Percentiles rank a stretch among this genome's conserved stretches.
Evolutionary conservation across 2,888 invertebrate species (phyloP).

Genomic region (Oligia strigilis): DNA sequence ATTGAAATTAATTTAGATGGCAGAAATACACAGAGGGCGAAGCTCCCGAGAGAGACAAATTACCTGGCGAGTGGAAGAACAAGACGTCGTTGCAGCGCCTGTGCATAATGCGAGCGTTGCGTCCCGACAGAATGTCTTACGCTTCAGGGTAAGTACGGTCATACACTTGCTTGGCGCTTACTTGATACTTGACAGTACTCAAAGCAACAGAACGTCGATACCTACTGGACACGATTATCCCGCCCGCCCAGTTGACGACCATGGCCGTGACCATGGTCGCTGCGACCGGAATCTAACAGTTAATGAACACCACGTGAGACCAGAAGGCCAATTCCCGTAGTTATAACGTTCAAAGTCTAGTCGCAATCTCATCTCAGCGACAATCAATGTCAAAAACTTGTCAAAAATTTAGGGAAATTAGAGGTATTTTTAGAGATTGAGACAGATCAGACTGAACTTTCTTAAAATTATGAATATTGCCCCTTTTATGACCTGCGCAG

Average conservation of each 20-base stretch:
- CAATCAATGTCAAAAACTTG: no score
- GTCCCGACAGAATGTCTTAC: constrained; percentile 98
- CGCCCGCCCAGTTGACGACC: neutral
- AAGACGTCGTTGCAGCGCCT: constrained; percentile 95
- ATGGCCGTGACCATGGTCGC: neutral
- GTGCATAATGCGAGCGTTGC: constrained; percentile 97
- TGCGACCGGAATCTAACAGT: neutral
- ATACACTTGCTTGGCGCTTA: neutral
- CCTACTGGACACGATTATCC: neutral
- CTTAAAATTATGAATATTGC: no score
- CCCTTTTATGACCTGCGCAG: no score
- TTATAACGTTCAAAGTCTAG: no score
- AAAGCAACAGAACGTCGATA: neutral
- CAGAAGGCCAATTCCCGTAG: no score
- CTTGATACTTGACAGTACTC: neutral
- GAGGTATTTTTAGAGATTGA: no score
- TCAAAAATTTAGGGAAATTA: no score
- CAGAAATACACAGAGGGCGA: constrained; percentile 97
- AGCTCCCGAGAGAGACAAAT: constrained; percentile 97
- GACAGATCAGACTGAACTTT: no score
- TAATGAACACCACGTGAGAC: neutral
- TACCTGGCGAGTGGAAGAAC: constrained; percentile 99
- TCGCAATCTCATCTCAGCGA: no score
- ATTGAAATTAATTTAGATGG: constrained; percentile 91
- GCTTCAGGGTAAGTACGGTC: constrained; percentile 93